phyloP scores from a whole-genome alignment of 2,797 vertebrate genomes.

The Oreortyx pictus region DNA sequence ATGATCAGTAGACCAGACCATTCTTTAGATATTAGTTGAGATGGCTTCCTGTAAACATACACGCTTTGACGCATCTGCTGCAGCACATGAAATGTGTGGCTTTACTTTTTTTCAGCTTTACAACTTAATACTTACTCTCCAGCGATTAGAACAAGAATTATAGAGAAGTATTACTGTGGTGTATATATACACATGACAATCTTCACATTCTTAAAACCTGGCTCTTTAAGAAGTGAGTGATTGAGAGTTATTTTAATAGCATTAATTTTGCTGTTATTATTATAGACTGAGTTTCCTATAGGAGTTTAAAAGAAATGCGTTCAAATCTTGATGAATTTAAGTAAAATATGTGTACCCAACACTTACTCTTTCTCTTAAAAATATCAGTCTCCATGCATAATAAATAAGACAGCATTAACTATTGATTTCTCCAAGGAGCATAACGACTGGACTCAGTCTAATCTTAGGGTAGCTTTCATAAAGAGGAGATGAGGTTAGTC shows the following conservation, averaged over 20 bases:
- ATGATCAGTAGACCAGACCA: neutral
- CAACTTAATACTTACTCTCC: neutral
- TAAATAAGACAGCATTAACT: conserved; percentile 31
- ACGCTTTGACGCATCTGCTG: neutral
- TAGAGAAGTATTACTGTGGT: neutral
- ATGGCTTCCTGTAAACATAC: neutral
- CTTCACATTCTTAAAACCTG: neutral
- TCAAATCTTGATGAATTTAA: conserved; percentile 30
- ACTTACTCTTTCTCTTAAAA: neutral
- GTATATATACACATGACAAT: neutral
- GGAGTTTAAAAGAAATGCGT: neutral
- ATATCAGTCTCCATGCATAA: conserved; percentile 23
- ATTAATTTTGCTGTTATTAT: conserved; percentile 37
- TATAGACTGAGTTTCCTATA: conserved; percentile 1
- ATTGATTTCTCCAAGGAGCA: conserved; percentile 1
- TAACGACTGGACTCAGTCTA: neutral
- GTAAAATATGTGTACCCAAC: conserved; percentile 8
- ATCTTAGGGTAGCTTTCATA: conserved; percentile 3
- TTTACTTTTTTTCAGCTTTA: neutral
- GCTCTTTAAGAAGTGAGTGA: conserved; percentile 5
- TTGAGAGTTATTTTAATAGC: neutral
- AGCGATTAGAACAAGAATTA: neutral
- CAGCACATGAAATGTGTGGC: neutral
- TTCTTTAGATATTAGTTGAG: neutral
- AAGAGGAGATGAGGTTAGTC: neutral